phyloP scores from a whole-genome alignment of 2,113 vertebrate species.

The Sus scrofa region T2T-Sscrofa CM000812.6:11448501-11449000 shows the following conservation, averaged over 20 bases:
- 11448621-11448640: background rate
- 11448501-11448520: background rate
- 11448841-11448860: background rate
- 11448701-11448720: background rate
- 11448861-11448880: background rate
- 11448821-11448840: background rate
- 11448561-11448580: background rate
- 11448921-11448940: background rate
- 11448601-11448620: background rate
- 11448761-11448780: background rate
- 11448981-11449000: background rate
- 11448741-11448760: background rate
- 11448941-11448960: background rate
- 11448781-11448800: background rate
- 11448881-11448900: background rate
- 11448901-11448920: background rate
- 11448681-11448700: background rate
- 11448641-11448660: background rate
- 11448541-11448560: background rate
- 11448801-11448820: background rate
- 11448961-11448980: background rate
- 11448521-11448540: slow-evolving; percentile 31
- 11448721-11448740: background rate
- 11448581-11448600: background rate
- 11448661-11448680: background rate